Percentiles rank a stretch among this genome's conserved stretches.
Evolutionary conservation across 2,113 vertebrate species (phyloP).

Genomic region (Protomyctophum bolini): DNA sequence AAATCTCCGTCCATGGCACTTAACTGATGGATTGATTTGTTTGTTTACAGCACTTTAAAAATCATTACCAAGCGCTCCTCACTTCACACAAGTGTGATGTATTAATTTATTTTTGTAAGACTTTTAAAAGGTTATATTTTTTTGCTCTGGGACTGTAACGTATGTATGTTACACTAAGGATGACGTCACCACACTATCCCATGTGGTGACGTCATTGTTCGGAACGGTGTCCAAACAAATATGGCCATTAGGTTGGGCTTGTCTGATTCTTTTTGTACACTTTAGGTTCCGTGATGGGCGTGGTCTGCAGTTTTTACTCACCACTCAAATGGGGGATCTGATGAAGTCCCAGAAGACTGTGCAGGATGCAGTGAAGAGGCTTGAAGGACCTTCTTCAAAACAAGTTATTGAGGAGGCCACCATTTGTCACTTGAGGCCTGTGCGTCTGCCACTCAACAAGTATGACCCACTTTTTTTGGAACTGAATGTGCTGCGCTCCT

Average conservation of each 20-base stretch:
- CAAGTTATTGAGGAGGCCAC: slow-evolving; percentile 92
- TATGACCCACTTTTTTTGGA: slow-evolving; percentile 64
- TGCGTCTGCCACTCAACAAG: slow-evolving; percentile 94
- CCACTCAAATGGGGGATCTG: slow-evolving; percentile 90
- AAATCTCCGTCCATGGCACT: too few relatives aligned
- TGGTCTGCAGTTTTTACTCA: slow-evolving; percentile 92
- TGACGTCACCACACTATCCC: not conserved
- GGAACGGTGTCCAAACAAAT: too few relatives aligned
- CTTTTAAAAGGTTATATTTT: too few relatives aligned
- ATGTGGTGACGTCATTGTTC: too few relatives aligned
- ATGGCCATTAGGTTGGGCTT: too few relatives aligned
- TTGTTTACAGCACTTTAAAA: too few relatives aligned
- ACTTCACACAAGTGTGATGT: too few relatives aligned
- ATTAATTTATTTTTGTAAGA: too few relatives aligned
- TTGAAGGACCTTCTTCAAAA: slow-evolving; percentile 90
- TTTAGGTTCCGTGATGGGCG: slow-evolving; percentile 90
- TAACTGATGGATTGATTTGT: too few relatives aligned
- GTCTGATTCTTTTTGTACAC: not conserved
- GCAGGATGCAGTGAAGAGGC: slow-evolving; percentile 89
- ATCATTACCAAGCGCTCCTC: too few relatives aligned
- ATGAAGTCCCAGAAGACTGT: slow-evolving; percentile 92
- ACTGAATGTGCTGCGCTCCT: not conserved
- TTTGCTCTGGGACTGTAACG: too few relatives aligned
- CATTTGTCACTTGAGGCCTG: slow-evolving; percentile 90
- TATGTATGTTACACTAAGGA: not conserved